A percentile compares a stretch with the other conserved stretches of the same genome.
Evolutionary conservation across 2,113 vertebrate genomes (phyloP).

Genomic region (Dasyurus viverrinus): DNA sequence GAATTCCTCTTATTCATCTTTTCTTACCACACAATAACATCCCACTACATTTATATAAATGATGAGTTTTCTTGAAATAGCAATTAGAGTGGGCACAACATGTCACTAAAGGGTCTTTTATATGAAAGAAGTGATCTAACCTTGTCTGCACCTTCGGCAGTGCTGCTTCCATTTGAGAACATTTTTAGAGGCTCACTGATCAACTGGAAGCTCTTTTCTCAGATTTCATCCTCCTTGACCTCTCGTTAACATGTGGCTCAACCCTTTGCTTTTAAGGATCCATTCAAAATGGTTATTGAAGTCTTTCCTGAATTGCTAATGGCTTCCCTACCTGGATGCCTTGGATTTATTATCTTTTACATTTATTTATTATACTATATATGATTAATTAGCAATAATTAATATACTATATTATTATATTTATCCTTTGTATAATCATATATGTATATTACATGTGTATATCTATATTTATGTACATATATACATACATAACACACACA

Average conservation of each 20-base stretch:
- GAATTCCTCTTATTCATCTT: background rate
- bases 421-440: background rate
- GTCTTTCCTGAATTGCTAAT: background rate
- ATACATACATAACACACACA: background rate
- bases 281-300: background rate
- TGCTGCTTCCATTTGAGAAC: background rate
- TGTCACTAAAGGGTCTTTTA: background rate
- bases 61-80: background rate
- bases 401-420: background rate
- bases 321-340: background rate
- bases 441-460: background rate
- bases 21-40: background rate
- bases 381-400: too few species aligned
- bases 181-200: background rate
- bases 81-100: background rate
- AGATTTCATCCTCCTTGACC: background rate
- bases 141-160: background rate
- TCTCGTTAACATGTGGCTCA: background rate
- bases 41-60: background rate
- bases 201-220: background rate
- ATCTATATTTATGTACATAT: too few species aligned
- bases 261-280: background rate
- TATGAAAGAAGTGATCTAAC: background rate
- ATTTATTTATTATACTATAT: too few species aligned
- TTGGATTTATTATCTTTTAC: background rate